phyloP scores from a whole-genome alignment of 2,888 invertebrate species.

The Drosophila monieri region DNA sequence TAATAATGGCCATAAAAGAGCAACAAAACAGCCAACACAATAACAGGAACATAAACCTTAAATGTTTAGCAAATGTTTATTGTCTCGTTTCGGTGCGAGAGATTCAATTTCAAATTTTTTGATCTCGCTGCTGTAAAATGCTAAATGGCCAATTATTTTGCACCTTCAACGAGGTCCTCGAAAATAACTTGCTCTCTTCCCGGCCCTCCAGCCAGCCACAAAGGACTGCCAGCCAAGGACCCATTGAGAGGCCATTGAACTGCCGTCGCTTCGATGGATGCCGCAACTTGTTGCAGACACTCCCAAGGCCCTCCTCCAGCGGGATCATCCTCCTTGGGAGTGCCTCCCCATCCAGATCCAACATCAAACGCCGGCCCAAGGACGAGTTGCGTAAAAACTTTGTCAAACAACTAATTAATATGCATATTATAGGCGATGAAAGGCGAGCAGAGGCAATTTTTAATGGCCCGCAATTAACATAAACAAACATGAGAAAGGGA shows the following conservation, averaged over 20 bases:
- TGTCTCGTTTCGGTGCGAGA: constrained; percentile 2
- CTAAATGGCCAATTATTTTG: constrained; percentile 67
- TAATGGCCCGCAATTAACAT: constrained; percentile 54
- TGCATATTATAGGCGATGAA: constrained; percentile 39
- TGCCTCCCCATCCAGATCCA: background rate
- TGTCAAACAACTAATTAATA: constrained; percentile 51
- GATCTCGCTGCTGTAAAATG: constrained; percentile 46
- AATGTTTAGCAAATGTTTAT: constrained; percentile 31
- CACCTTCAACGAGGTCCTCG: constrained; percentile 53
- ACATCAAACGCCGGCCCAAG: constrained; percentile 36
- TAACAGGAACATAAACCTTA: constrained; percentile 14
- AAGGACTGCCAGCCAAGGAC: constrained; percentile 23
- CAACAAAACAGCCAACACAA: constrained; percentile 23
- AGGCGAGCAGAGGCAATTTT: constrained; percentile 18
- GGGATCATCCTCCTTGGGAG: background rate
- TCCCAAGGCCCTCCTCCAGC: constrained; percentile 7
- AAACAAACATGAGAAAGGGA: constrained; percentile 28
- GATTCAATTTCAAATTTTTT: constrained; percentile 47
- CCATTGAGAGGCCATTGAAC: constrained; percentile 50
- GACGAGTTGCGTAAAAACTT: constrained; percentile 38
- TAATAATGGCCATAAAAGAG: constrained; percentile 50
- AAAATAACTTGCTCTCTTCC: constrained; percentile 18
- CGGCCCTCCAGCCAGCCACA: constrained; percentile 13
- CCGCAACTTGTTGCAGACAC: constrained; percentile 52
- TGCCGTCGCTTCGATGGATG: constrained; percentile 17